Percentiles rank a stretch among this genome's conserved stretches.
Conservation (phyloP, 1,140 invertebrate species). For the Scaptomyza graminum region DNA sequence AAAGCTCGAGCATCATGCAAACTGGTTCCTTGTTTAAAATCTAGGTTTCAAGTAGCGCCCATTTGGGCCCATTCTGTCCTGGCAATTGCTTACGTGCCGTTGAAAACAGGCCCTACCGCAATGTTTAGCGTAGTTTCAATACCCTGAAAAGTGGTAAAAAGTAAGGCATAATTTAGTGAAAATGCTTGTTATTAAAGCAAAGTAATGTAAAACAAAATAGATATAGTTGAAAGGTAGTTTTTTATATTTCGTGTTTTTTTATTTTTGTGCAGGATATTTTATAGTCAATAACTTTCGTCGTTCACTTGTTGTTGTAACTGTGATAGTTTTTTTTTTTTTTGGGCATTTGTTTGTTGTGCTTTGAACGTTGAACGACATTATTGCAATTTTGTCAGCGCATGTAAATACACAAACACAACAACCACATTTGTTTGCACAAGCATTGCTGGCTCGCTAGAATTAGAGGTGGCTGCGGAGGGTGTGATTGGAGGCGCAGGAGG, state of each 20-base stretch:
- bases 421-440: constrained; percentile 66
- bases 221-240: too few relatives aligned
- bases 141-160: not conserved
- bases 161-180: too few relatives aligned
- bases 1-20: constrained; percentile 47
- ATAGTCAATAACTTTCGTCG: not conserved
- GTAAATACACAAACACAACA: constrained; percentile 61
- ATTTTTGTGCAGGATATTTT: not conserved
- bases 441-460: constrained; percentile 44
- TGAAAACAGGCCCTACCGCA: constrained; percentile 32
- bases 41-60: not conserved
- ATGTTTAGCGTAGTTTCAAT: constrained; percentile 40
- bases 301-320: constrained; percentile 5
- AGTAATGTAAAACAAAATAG: too few relatives aligned
- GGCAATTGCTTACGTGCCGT: constrained; percentile 59
- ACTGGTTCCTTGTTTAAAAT: constrained; percentile 13
- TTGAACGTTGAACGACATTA: constrained; percentile 59
- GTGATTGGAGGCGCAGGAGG: not conserved
- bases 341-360: constrained; percentile 52
- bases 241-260: too few relatives aligned
- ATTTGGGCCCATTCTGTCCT: constrained; percentile 1
- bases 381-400: constrained; percentile 76
- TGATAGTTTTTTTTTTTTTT: constrained; percentile 16
- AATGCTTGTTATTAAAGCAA: too few relatives aligned
- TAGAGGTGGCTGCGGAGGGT: constrained; percentile 4